Base-by-base conservation (phyloP, 2,888 invertebrate genomes). In the Eupithecia subumbrata region DNA sequence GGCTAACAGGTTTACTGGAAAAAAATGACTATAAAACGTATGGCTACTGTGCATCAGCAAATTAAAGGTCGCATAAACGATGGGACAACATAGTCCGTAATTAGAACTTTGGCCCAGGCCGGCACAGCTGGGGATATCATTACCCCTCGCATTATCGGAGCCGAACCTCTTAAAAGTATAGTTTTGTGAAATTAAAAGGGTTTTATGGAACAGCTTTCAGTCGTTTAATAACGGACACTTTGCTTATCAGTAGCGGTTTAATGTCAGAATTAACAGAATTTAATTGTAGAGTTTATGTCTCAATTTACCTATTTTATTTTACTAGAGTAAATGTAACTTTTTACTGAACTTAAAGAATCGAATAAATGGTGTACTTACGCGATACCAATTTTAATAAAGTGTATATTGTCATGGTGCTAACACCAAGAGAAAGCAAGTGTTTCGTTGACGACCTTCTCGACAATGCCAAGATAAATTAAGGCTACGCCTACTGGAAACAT, bases 51-150 rank as follows among this genome's bases (percentile, higher is more conserved):
- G 86, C 83, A 87, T 86, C 86, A 82, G 88, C 87, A 91, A 91
- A 91, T 89, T 90, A 92, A 92, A 90, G 90, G 89, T 90, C 88
- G 88, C 85, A 84, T 88, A 85, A 86, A 84, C 85, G 85, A 88
- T 84, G 75, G 86, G 85, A 88, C 89, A 88, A 82, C 84, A 84
- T 83, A 85, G 81, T 82, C 81, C 79, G 84, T 87, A 90, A 90
- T 90, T 90, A 90, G 88, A 90, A 87, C 86, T 84, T 89, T 87
- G 82, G 87, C 84, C 74, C 70, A 80, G 78, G 75, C 74, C 69
- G 75, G 77, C 82, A 82, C 82, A 80, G 81, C 82, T 81, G 80
- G 82, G 81, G 82, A 83, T 87, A 86, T 87, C 84, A 87, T 89
- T 88, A 87, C 80, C 83, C 78, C 77, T 79, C 75, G 80, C 79